phyloP scores from a whole-genome alignment of 2,888 invertebrate species.

The Drosophila neonasuta region DNA sequence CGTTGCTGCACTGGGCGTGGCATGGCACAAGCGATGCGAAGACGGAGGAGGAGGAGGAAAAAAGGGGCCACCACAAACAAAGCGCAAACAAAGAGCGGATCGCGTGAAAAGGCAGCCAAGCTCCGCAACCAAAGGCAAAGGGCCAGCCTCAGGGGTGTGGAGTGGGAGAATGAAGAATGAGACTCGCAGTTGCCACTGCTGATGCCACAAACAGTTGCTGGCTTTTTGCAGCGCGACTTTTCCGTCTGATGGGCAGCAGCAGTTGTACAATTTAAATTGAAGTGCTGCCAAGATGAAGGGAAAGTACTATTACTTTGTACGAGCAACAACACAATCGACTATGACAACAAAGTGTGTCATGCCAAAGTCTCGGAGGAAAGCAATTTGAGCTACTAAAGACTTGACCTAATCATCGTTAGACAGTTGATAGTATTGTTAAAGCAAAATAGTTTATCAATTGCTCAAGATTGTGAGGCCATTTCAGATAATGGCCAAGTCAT shows the following conservation, averaged over 20 bases:
- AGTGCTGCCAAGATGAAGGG: conserved; percentile 40
- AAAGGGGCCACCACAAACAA: conserved; percentile 58
- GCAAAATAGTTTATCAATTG: conserved; percentile 43
- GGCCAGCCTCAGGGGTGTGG: conserved; percentile 44
- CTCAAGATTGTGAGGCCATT: conserved; percentile 35
- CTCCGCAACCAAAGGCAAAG: conserved; percentile 24
- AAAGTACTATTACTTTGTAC: conserved; percentile 24
- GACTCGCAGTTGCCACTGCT: conserved; percentile 4
- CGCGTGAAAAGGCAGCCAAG: conserved; percentile 58
- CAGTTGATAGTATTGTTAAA: conserved; percentile 4
- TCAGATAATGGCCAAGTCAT: conserved; percentile 41
- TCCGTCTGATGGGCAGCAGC: conserved; percentile 55
- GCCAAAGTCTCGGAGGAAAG: conserved; percentile 25
- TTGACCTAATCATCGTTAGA: conserved; percentile 5
- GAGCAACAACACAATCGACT: conserved; percentile 29
- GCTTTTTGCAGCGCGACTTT: conserved; percentile 34
- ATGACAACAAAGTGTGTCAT: conserved; percentile 24
- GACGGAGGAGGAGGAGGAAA: not conserved
- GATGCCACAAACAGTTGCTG: conserved; percentile 47
- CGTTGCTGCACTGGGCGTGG: conserved; percentile 1
- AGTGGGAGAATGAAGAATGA: no score
- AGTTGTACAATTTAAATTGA: conserved; percentile 74
- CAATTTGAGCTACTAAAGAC: conserved; percentile 6
- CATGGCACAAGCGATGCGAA: not conserved
- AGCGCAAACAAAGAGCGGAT: conserved; percentile 67